phyloP scores from a whole-genome alignment of 2,797 vertebrate species.

The Syngnathus rostellatus region DNA sequence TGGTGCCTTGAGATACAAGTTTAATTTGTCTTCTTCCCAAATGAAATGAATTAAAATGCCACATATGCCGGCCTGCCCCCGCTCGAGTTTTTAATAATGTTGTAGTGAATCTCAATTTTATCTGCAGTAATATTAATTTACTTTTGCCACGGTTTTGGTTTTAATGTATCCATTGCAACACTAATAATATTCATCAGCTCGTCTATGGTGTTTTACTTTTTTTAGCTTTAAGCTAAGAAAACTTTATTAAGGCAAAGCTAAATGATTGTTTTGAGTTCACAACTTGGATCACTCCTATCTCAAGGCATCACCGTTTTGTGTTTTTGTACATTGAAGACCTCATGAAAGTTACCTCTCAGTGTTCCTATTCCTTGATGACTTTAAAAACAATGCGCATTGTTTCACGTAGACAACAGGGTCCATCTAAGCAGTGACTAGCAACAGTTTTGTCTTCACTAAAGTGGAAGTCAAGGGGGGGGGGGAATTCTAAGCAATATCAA shows the following conservation, averaged over 20 bases:
- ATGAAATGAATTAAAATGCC: neutral
- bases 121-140: too few relatives aligned
- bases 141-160: neutral
- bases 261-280: neutral
- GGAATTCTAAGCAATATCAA: too few relatives aligned
- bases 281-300: neutral
- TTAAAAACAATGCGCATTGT: neutral
- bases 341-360: conserved; percentile 4
- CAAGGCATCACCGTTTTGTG: neutral
- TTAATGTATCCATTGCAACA: neutral
- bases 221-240: neutral
- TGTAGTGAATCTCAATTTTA: too few relatives aligned
- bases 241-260: neutral
- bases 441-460: neutral
- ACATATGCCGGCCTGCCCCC: neutral
- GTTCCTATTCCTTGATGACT: neutral
- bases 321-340: conserved; percentile 3
- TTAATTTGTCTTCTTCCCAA: neutral
- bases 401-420: neutral
- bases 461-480: too few relatives aligned
- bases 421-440: neutral
- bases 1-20: neutral
- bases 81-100: neutral
- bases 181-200: neutral
- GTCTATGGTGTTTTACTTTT: neutral